phyloP scores from a whole-genome alignment of 1,140 invertebrate species.

The Bombus haemorrhoidalis region DNA sequence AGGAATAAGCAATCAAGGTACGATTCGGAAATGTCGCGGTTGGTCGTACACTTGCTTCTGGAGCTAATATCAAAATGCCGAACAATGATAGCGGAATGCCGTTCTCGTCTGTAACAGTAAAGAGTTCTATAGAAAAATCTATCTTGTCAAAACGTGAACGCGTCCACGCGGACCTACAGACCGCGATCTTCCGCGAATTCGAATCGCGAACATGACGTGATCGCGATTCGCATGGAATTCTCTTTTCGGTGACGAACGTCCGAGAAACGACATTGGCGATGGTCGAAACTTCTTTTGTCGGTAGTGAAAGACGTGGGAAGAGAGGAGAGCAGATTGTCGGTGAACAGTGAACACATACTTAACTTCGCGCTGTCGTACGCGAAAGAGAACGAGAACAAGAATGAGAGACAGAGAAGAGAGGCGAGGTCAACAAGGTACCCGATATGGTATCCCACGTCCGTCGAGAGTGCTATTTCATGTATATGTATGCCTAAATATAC shows the following conservation, averaged over 20 bases:
- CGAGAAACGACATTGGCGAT: constrained; percentile 58
- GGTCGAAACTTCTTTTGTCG: constrained; percentile 64
- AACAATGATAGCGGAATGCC: neutral
- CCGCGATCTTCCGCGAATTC: neutral
- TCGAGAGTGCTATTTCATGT: constrained; percentile 76
- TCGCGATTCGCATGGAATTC: neutral
- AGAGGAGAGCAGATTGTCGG: constrained; percentile 54
- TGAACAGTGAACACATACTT: constrained; percentile 7
- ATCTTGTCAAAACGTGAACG: neutral
- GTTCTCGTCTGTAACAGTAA: neutral
- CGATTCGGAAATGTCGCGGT: neutral
- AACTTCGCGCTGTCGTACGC: constrained; percentile 9
- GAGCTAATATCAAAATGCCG: neutral
- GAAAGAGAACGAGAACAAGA: constrained; percentile 64
- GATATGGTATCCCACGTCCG: constrained; percentile 81
- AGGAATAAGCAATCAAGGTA: neutral
- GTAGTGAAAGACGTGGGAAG: constrained; percentile 67
- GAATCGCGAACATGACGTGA: neutral
- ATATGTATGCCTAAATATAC: constrained; percentile 47
- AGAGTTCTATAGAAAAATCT: neutral
- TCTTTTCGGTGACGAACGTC: constrained; percentile 32
- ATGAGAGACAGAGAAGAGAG: constrained; percentile 75
- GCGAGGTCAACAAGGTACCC: constrained; percentile 82
- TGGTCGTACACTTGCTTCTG: neutral
- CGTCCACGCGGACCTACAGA: neutral